phyloP scores from a whole-genome alignment of 2,797 vertebrate genomes.

The Lycodopsis pacificus region DNA sequence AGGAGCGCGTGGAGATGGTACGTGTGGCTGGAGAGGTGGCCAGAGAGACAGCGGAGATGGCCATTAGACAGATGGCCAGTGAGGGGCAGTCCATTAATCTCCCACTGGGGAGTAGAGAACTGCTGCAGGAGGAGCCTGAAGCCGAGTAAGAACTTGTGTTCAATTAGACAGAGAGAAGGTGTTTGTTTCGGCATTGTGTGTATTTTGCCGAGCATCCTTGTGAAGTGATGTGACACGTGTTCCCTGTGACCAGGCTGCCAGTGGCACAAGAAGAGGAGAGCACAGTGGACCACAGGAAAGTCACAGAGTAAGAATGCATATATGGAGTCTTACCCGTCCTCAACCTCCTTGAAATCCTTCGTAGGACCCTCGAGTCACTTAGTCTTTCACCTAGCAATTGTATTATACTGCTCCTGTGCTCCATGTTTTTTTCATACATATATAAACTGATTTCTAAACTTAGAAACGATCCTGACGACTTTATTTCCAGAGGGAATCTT shows the following conservation, averaged over 20 bases:
- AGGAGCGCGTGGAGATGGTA: constrained; percentile 78
- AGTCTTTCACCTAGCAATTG: neutral
- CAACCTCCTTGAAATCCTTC: neutral
- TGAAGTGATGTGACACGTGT: constrained; percentile 20
- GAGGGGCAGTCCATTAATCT: constrained; percentile 77
- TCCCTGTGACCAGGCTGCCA: constrained; percentile 61
- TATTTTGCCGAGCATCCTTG: neutral
- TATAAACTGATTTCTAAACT: neutral
- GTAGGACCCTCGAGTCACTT: neutral
- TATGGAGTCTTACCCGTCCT: neutral
- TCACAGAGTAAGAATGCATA: constrained; percentile 66
- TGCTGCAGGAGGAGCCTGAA: constrained; percentile 67
- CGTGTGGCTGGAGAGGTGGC: constrained; percentile 84
- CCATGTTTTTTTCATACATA: neutral
- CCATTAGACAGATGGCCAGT: constrained; percentile 79
- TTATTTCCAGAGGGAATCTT: neutral
- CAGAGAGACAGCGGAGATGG: constrained; percentile 80
- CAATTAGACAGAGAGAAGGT: neutral
- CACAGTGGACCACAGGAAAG: constrained; percentile 49
- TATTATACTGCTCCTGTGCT: neutral
- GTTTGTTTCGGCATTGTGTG: neutral
- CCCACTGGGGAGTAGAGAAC: constrained; percentile 75
- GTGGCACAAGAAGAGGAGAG: constrained; percentile 64
- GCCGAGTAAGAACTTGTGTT: constrained; percentile 57
- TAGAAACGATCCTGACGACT: neutral